Percentiles rank a stretch among this genome's conserved stretches.
phyloP scores from a whole-genome alignment of 2,888 invertebrate genomes.

The Mactromeris polynyma region DNA sequence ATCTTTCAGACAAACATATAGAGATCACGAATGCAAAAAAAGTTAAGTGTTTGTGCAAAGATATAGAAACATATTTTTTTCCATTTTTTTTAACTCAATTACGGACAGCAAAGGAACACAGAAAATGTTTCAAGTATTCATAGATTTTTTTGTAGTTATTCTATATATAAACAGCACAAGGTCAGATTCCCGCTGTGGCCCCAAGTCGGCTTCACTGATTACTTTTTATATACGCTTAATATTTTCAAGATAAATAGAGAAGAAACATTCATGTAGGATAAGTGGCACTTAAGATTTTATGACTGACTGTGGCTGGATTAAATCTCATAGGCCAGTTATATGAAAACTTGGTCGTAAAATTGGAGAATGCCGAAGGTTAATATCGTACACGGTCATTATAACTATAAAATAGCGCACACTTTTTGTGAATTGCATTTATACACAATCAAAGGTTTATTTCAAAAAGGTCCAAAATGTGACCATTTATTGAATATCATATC shows the following conservation, averaged over 20 bases:
- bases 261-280: conserved; percentile 28
- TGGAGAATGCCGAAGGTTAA: not conserved
- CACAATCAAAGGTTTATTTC: no score
- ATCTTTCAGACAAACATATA: not conserved
- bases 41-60: not conserved
- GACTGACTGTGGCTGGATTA: conserved; percentile 16
- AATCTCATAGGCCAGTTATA: not conserved
- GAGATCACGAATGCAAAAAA: not conserved
- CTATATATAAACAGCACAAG: not conserved
- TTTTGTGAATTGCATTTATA: not conserved
- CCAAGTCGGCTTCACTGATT: conserved; percentile 21
- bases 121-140: not conserved
- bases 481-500: no score
- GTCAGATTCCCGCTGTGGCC: not conserved
- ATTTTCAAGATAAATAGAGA: conserved; percentile 5
- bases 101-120: no score
- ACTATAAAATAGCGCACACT: not conserved
- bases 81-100: no score
- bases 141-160: not conserved
- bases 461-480: no score
- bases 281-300: conserved; percentile 49
- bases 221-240: conserved; percentile 15
- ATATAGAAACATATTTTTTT: not conserved
- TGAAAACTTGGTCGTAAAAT: not conserved
- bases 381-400: not conserved